Evolutionary conservation across 37 sponge, comb jelly and placozoan genomes (phyloP).

Genomic region (Spongilla lacustris): DNA sequence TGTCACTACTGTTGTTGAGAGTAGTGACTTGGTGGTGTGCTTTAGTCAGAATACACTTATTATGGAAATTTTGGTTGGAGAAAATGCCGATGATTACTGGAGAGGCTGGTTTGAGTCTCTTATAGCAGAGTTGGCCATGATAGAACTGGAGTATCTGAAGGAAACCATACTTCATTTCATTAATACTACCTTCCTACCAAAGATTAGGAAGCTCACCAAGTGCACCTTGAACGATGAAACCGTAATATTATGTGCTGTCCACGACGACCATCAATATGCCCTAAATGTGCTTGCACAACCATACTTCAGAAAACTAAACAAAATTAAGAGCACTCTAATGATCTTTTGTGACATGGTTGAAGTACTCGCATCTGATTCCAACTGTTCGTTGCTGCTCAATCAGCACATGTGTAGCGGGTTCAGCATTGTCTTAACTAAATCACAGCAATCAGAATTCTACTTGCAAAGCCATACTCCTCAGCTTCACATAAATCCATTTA

Average conservation of each 20-base stretch:
- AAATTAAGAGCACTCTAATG: conserved; percentile 3
- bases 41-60: neutral
- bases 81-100: neutral
- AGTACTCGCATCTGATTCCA: conserved; percentile 12
- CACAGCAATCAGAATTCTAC: neutral
- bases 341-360: conserved; percentile 21
- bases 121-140: neutral
- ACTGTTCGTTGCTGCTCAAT: neutral
- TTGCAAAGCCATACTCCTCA: neutral
- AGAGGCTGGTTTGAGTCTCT: neutral
- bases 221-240: neutral
- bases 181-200: neutral
- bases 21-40: neutral
- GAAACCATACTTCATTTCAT: neutral
- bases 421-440: neutral
- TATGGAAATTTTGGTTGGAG: neutral
- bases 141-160: neutral
- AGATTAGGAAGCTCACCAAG: neutral
- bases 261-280: neutral
- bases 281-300: neutral
- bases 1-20: neutral
- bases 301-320: conserved; percentile 1
- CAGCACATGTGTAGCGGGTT: conserved; percentile 8
- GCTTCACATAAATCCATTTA: neutral
- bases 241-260: neutral